Base-by-base conservation (phyloP, 2,888 invertebrate genomes). In the Drosophila eohydei region DNA sequence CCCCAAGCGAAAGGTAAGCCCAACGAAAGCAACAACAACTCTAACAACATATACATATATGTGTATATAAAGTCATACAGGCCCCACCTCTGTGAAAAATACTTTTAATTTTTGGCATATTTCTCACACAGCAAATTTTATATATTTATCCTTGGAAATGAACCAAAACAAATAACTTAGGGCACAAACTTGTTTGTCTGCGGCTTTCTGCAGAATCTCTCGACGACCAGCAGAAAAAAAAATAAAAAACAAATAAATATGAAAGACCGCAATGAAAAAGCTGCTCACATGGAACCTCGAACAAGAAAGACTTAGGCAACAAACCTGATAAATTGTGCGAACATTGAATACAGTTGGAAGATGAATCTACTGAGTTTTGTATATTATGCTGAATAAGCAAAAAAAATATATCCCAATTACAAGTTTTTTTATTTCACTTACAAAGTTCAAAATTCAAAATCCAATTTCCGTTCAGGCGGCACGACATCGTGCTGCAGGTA, bases 401-500 rank as follows among this genome's bases (percentile, higher is more conserved):
- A 4, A 3, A 30, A 32, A 50, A 54, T 34, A 5, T 12, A 38
- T 40, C 28, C n/a, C 38, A 9, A 38, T 38, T 6, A 16, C 1
- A 11, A n/a, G 2, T 38, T 26, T 40, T 40, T 3, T 16, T 50
- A 54, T 64, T 59, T 14, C 71, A 59, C 65, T 68, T 58, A 16
- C 58, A 65, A 51, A 63, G 55, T 63, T 70, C 38, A 46, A 57
- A 52, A 30, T 63, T 65, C 38, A 41, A 57, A 52, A 30, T 40
- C 11, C 14, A 71, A 69, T 69, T 81, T 76, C 52, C 56, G 70
- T 21, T 66, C 46, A 38, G 52, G 57, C 41, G 28, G 60, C 87
- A 86, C 87, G 89, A 84, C 52, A 65, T 86, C 83, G 89, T 84
- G 89, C 66, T 50, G 40, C 6, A 70, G 71, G 75, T 70, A 83